phyloP scores from a whole-genome alignment of 2,888 invertebrate species.

The Ferdinandea cuprea region DNA sequence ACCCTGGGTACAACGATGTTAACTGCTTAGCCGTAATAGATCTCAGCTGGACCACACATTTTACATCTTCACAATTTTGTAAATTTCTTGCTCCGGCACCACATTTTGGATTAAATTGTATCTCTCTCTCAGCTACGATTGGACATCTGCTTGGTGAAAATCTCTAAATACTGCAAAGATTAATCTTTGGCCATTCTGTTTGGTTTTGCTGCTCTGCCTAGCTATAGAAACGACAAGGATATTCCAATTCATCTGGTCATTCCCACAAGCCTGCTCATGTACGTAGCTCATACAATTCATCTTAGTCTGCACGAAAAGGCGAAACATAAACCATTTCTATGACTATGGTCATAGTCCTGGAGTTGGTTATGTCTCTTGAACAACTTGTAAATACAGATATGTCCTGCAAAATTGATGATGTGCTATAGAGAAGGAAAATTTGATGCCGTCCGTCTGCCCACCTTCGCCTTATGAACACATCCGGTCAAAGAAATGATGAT shows the following conservation, averaged over 20 bases:
- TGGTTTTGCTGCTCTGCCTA: not conserved
- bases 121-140: slow-evolving; percentile 5
- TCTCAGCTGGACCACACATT: slow-evolving; percentile 1
- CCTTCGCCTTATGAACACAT: slow-evolving; percentile 22
- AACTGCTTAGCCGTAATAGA: not conserved
- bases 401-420: slow-evolving; percentile 64
- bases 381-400: slow-evolving; percentile 51
- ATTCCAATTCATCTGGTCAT: slow-evolving; percentile 45
- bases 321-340: slow-evolving; percentile 38
- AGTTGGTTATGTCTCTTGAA: not conserved
- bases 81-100: not conserved
- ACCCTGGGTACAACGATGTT: not conserved
- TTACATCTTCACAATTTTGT: slow-evolving; percentile 13
- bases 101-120: slow-evolving; percentile 45
- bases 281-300: slow-evolving; percentile 10
- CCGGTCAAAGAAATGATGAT: slow-evolving; percentile 50
- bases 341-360: not conserved
- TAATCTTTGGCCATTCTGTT: slow-evolving; percentile 37
- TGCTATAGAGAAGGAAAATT: slow-evolving; percentile 1
- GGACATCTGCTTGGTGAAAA: slow-evolving; percentile 32
- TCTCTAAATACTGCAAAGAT: slow-evolving; percentile 59
- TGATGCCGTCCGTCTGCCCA: not conserved
- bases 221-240: slow-evolving; percentile 40
- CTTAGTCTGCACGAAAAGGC: not conserved
- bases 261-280: slow-evolving; percentile 25